phyloP scores from a whole-genome alignment of 64 coral and sea anemone species.

The Montipora efflorescens region DNA sequence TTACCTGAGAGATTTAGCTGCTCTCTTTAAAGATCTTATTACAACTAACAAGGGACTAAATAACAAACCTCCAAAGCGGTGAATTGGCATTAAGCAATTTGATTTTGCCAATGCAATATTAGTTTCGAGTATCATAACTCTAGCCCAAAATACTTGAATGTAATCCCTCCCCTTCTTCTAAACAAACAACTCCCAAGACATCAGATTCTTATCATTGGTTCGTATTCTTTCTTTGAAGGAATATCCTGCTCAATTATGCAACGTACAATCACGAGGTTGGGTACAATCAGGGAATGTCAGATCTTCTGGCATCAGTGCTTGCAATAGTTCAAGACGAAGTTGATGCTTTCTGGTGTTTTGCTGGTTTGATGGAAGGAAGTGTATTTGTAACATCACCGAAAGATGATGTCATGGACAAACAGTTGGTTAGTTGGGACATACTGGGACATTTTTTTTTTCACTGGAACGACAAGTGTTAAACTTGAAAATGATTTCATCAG shows the following conservation, averaged over 20 bases:
- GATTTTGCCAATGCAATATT: not conserved
- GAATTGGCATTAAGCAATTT: too few relatives aligned
- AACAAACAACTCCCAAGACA: too few relatives aligned
- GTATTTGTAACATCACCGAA: conserved; percentile 99
- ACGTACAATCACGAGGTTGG: conserved; percentile 75
- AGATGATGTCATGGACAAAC: conserved; percentile 96
- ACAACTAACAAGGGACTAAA: too few relatives aligned
- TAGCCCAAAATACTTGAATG: not conserved
- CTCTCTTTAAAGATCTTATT: too few relatives aligned
- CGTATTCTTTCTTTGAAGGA: conserved; percentile 37
- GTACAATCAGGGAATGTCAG: conserved; percentile 99
- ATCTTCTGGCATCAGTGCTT: conserved; percentile 87
- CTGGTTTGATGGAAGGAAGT: conserved; percentile 92
- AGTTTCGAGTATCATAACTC: not conserved
- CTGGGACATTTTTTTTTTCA: not conserved
- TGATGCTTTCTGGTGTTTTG: conserved; percentile 99
- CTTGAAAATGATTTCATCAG: too few relatives aligned
- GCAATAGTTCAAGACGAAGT: conserved; percentile 95
- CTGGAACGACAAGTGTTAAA: not conserved
- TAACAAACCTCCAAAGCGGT: too few relatives aligned
- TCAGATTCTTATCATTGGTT: not conserved
- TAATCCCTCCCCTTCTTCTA: too few relatives aligned
- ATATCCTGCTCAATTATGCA: conserved; percentile 96
- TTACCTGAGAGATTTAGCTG: too few relatives aligned
- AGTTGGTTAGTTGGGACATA: conserved; percentile 71